These are phyloP conservation scores for Camelus bactrianus DNA, from an alignment of 2,113 vertebrate species.

Conservation along the genomic window DNA sequence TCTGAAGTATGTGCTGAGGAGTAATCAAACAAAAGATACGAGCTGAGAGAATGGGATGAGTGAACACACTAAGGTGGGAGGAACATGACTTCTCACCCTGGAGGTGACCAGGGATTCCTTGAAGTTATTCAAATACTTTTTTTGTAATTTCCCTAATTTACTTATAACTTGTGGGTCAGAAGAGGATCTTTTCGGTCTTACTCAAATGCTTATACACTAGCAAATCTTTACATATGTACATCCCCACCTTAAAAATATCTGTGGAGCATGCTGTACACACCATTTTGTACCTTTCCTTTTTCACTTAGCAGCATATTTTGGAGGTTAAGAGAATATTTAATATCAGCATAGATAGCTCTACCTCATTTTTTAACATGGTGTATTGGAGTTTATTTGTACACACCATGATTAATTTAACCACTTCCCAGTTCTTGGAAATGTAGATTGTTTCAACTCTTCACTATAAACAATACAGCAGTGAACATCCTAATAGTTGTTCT, in stretches of 20 bases:
- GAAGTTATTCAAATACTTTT: conserved; percentile 2
- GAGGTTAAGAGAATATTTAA: not conserved
- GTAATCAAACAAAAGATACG: not conserved
- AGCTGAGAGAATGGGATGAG: not conserved
- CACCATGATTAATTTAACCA: not conserved
- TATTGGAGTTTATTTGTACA: not conserved
- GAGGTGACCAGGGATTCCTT: not conserved
- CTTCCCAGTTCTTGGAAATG: not conserved
- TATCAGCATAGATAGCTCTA: not conserved
- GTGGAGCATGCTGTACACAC: not conserved
- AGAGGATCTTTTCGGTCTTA: conserved; percentile 7
- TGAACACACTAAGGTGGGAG: not conserved
- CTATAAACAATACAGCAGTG: not conserved
- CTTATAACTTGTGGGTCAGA: not conserved
- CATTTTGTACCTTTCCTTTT: conserved; percentile 18
- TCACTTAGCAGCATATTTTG: not conserved
- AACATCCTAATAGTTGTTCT: not conserved
- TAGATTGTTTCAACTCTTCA: not conserved
- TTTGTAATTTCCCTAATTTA: conserved; percentile 25
- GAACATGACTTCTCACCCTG: not conserved
- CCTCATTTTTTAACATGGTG: not conserved
- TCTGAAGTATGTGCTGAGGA: not conserved
- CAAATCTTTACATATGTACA: conserved; percentile 25
- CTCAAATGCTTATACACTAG: not conserved
- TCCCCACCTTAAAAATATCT: not conserved